Conservation (phyloP, 2,888 invertebrate species). For the Leucozona laternaria region DNA sequence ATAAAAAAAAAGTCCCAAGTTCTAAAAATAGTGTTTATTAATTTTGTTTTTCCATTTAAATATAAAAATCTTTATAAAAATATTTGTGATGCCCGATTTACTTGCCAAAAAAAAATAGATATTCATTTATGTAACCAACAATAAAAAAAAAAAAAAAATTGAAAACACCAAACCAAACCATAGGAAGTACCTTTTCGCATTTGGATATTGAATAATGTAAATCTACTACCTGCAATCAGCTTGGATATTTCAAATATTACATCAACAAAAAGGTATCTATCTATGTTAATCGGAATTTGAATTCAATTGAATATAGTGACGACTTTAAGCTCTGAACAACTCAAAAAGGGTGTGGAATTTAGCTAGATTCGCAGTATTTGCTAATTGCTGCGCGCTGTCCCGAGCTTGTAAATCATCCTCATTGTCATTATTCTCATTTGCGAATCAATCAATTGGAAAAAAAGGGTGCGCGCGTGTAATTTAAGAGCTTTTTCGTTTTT, state of each 20-base stretch:
- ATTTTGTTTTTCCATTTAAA: slow-evolving; percentile 45
- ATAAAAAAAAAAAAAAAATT: not conserved
- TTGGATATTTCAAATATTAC: slow-evolving; percentile 44
- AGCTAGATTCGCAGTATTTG: slow-evolving; percentile 36
- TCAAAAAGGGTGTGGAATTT: slow-evolving; percentile 65
- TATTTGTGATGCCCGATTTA: slow-evolving; percentile 58
- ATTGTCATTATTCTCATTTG: slow-evolving; percentile 41
- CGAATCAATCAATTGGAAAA: slow-evolving; percentile 73
- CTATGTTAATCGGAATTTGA: slow-evolving; percentile 43
- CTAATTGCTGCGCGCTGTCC: not conserved
- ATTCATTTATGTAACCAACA: slow-evolving; percentile 68
- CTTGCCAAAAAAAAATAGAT: slow-evolving; percentile 61
- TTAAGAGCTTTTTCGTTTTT: slow-evolving; percentile 60
- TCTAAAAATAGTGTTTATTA: slow-evolving; percentile 63
- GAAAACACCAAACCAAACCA: slow-evolving; percentile 20
- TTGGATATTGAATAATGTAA: slow-evolving; percentile 68
- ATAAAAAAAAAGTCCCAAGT: slow-evolving; percentile 29
- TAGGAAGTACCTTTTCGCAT: slow-evolving; percentile 62
- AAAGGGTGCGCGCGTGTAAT: slow-evolving; percentile 74
- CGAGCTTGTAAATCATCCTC: slow-evolving; percentile 44
- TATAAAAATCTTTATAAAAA: slow-evolving; percentile 39
- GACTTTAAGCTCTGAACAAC: slow-evolving; percentile 1
- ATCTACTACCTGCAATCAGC: slow-evolving; percentile 46
- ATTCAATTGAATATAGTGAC: not conserved
- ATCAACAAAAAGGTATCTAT: slow-evolving; percentile 27